Evolutionary conservation across 2,797 vertebrate species (phyloP).

Genomic region (Semotilus atromaculatus): DNA sequence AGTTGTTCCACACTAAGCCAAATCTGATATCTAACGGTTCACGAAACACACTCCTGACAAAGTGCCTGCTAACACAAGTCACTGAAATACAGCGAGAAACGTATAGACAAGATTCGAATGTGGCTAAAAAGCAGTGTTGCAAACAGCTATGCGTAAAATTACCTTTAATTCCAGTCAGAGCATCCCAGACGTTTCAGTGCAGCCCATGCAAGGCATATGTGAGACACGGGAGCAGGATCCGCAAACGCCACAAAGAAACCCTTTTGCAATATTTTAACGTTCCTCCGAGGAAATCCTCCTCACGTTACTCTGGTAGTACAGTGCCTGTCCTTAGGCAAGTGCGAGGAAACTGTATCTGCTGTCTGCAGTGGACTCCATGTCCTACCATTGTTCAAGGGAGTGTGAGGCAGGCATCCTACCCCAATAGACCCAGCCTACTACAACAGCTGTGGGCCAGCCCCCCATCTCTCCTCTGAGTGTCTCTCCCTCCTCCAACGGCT

Average conservation of each 20-base stretch:
- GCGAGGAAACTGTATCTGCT: conserved; percentile 61
- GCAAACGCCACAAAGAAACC: conserved; percentile 32
- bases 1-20: neutral
- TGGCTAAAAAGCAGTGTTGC: conserved; percentile 47
- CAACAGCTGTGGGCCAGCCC: conserved; percentile 83
- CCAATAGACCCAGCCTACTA: conserved; percentile 78
- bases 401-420: conserved; percentile 75
- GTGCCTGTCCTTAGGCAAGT: conserved; percentile 68
- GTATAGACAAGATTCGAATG: conserved; percentile 41
- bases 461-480: conserved; percentile 64
- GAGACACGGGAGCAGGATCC: conserved; percentile 59
- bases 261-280: conserved; percentile 50
- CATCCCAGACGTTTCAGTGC: conserved; percentile 62
- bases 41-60: conserved; percentile 21
- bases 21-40: conserved; percentile 23
- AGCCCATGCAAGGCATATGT: conserved; percentile 49
- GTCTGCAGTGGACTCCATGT: conserved; percentile 75
- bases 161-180: conserved; percentile 70
- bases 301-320: conserved; percentile 50
- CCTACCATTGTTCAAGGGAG: conserved; percentile 81
- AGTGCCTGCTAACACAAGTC: conserved; percentile 12
- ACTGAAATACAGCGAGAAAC: neutral
- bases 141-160: conserved; percentile 44
- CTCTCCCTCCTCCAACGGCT: conserved; percentile 62
- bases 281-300: conserved; percentile 48